Evolutionary conservation across 2,113 vertebrate species (phyloP).

Genomic region (Lophius piscatorius): DNA sequence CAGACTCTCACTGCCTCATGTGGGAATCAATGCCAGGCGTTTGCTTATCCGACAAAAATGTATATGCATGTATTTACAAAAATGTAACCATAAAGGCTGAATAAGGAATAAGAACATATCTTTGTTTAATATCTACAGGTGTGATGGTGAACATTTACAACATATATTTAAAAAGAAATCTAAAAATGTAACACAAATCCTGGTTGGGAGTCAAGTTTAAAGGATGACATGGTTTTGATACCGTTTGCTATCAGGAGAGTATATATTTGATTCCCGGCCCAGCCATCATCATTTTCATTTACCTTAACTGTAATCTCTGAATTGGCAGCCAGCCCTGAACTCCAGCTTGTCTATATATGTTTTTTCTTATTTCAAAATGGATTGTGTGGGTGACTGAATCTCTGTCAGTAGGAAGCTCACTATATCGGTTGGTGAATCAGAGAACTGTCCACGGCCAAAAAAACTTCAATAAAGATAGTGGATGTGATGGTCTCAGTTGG

Average conservation of each 20-base stretch:
- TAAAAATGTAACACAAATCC: neutral
- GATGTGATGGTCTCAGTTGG: no score
- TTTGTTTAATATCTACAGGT: neutral
- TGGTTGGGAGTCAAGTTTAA: slow-evolving; percentile 4
- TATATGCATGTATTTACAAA: no score
- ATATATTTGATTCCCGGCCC: slow-evolving; percentile 23
- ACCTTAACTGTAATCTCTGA: slow-evolving; percentile 10
- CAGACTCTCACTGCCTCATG: no score
- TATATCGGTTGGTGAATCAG: no score
- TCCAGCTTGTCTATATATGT: no score
- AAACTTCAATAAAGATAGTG: no score
- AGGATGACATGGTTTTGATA: neutral
- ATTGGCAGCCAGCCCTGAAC: slow-evolving; percentile 12
- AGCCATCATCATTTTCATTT: slow-evolving; percentile 19
- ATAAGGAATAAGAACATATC: neutral
- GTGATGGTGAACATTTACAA: no score
- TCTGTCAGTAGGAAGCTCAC: slow-evolving; percentile 11
- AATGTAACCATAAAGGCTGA: no score
- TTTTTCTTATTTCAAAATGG: slow-evolving; percentile 29
- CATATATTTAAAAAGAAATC: no score
- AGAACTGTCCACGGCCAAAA: no score
- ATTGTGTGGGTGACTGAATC: slow-evolving; percentile 25
- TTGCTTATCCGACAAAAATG: no score
- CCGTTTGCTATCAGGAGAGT: slow-evolving; percentile 4
- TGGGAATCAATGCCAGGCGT: no score